Evolutionary conservation across 2,888 invertebrate genomes (phyloP).

Genomic region (Drosophila recens): DNA sequence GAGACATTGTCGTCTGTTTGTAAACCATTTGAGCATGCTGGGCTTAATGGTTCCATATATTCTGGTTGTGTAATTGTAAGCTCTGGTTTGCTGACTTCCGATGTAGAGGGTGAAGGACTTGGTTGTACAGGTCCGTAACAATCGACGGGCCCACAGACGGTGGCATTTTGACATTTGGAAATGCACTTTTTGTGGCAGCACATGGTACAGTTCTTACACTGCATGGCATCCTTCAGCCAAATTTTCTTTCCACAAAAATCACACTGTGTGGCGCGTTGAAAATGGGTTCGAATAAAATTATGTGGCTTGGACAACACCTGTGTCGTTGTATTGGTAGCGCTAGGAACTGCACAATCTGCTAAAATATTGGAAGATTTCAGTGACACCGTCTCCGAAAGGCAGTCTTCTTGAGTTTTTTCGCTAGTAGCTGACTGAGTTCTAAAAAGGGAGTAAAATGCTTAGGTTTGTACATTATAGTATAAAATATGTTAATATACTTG

Average conservation of each 20-base stretch:
- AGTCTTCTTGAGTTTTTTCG: slow-evolving; percentile 41
- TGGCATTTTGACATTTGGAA: slow-evolving; percentile 92
- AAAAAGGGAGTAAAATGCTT: neutral
- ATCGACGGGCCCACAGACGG: slow-evolving; percentile 87
- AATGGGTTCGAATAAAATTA: slow-evolving; percentile 95
- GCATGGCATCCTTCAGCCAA: slow-evolving; percentile 98
- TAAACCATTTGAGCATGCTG: slow-evolving; percentile 17
- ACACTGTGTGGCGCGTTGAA: slow-evolving; percentile 95
- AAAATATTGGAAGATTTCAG: slow-evolving; percentile 39
- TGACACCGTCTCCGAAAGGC: slow-evolving; percentile 38
- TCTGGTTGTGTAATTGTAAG: slow-evolving; percentile 86
- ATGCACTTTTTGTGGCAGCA: slow-evolving; percentile 99
- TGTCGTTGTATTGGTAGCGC: slow-evolving; percentile 44
- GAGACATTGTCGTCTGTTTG: slow-evolving; percentile 25
- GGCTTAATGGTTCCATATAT: slow-evolving; percentile 60
- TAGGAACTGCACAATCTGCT: slow-evolving; percentile 56
- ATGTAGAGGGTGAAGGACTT: neutral
- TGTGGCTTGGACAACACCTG: slow-evolving; percentile 85
- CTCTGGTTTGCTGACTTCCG: slow-evolving; percentile 83
- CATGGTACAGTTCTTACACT: slow-evolving; percentile 94
- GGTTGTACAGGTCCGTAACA: slow-evolving; percentile 63
- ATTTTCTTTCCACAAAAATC: slow-evolving; percentile 98
- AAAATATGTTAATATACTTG: slow-evolving; percentile 23
- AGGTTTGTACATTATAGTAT: neutral
- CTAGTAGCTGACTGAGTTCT: slow-evolving; percentile 46